A percentile compares a stretch with the other conserved stretches of the same genome.
Conservation (phyloP, 2,113 vertebrate species). For the Scortum barcoo region DNA sequence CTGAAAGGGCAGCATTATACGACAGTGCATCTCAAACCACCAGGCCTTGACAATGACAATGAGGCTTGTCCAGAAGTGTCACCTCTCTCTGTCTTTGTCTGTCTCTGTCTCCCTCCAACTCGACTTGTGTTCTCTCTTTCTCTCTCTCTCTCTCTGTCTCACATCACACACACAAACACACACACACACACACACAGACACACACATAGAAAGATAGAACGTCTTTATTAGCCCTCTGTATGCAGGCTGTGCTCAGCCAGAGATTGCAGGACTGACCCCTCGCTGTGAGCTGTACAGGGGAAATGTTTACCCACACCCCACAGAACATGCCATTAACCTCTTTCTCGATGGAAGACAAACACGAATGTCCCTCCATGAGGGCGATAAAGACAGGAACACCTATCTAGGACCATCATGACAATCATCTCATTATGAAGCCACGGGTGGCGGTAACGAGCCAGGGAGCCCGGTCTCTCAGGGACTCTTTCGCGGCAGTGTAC, state of each 20-base stretch:
- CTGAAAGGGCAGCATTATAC: constrained; percentile 67
- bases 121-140: constrained; percentile 21
- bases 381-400: constrained; percentile 74
- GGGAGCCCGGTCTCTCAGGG: constrained; percentile 58
- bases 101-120: constrained; percentile 41
- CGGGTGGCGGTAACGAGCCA: constrained; percentile 55
- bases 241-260: constrained; percentile 68
- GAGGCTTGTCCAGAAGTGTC: constrained; percentile 74
- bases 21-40: constrained; percentile 68
- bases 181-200: constrained; percentile 37
- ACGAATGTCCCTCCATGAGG: constrained; percentile 67
- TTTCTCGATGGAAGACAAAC: constrained; percentile 78
- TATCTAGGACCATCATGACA: constrained; percentile 73
- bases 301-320: constrained; percentile 79
- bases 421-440: constrained; percentile 78
- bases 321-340: constrained; percentile 80
- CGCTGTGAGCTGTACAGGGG: constrained; percentile 75
- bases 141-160: constrained; percentile 8
- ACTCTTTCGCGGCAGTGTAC: constrained; percentile 42
- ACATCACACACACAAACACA: constrained; percentile 17
- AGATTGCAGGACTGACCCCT: constrained; percentile 81
- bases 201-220: constrained; percentile 54
- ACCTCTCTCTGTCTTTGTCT: constrained; percentile 57
- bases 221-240: constrained; percentile 79
- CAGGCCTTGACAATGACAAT: constrained; percentile 72